Evolutionary conservation across 2,888 invertebrate species (phyloP), one percentile per base, ranked within the genome.

Genomic region (Nysson spinosus): DNA sequence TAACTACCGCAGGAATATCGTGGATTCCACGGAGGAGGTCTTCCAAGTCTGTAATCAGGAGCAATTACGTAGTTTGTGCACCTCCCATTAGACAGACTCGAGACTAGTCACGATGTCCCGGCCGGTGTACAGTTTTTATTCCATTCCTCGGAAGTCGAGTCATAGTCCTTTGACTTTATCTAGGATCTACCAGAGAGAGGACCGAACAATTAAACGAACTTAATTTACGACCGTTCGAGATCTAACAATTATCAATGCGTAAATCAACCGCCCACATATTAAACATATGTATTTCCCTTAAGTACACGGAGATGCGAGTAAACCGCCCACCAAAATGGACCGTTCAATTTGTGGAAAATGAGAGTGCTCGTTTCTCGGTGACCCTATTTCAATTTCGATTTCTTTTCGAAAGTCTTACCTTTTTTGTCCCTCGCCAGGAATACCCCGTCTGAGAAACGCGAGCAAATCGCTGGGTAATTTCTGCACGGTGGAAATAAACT

Each of bases 51-150:
- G 79, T 84, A 83, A 84, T 84, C 80, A 75, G 60, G 61, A 65
- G 77, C 80, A 78, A 81, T 84, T 81, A 83, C 77, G 78, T 71
- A 70, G 75, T 77, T 77, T 77, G 75, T 75, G 76, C 62, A 56
- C 75, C 76, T 68, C 76, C 76, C 77, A 78, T 75, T 69, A 69
- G 69, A 62, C 63, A 55, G 62, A 49, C 51, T 51, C 20, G 55
- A 57, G 56, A 50, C 43, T 52, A 56, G 75, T 65, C 72, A 47
- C 51, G 46, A 26, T 54, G 69, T 52, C 67, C 35, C 20, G 35
- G 24, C 12, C 11, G 4, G 9, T 32, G 19, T 34, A 22, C 16
- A 24, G 22, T 16, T 43, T 47, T 49, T 42, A 56, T 35, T 28
- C 22, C 47, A 22, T 56, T 60, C 37, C 42, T n/a, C 35, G 14